These are phyloP conservation scores for Eupithecia subfuscata DNA, from an alignment of 2,888 invertebrate genomes.

Conservation along the genomic window DNA sequence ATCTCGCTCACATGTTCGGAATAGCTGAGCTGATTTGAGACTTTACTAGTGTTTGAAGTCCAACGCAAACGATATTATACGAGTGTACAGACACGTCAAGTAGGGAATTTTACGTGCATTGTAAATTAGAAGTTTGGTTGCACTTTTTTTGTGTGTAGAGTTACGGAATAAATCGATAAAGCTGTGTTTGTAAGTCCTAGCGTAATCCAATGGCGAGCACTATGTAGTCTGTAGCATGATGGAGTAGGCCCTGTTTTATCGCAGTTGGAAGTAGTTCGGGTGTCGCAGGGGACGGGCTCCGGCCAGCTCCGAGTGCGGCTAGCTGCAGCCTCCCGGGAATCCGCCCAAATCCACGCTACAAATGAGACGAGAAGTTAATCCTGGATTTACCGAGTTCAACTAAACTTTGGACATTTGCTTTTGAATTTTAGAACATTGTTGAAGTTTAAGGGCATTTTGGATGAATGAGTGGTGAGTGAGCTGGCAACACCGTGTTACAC, in stretches of 20 bases:
- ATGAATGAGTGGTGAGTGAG: not conserved
- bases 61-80: not conserved
- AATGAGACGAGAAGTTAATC: constrained; percentile 17
- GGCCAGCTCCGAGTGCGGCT: not conserved
- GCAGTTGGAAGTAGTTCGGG: constrained; percentile 11
- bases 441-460: not conserved
- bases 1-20: constrained; percentile 19
- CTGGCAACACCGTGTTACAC: not conserved
- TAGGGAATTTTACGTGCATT: not conserved
- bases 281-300: constrained; percentile 1
- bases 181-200: not conserved
- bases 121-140: not conserved
- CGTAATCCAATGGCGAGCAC: not conserved
- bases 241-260: not conserved
- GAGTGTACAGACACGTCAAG: not conserved
- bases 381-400: not conserved
- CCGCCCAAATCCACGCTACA: constrained; percentile 20
- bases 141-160: not conserved
- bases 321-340: constrained; percentile 6
- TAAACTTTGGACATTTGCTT: constrained; percentile 6
- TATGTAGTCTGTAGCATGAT: not conserved
- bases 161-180: not conserved
- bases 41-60: not conserved
- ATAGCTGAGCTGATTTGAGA: constrained; percentile 23
- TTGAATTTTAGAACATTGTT: constrained; percentile 7